Conservation (phyloP, 2,888 invertebrate genomes). For the Cataglyphis albicans region DNA sequence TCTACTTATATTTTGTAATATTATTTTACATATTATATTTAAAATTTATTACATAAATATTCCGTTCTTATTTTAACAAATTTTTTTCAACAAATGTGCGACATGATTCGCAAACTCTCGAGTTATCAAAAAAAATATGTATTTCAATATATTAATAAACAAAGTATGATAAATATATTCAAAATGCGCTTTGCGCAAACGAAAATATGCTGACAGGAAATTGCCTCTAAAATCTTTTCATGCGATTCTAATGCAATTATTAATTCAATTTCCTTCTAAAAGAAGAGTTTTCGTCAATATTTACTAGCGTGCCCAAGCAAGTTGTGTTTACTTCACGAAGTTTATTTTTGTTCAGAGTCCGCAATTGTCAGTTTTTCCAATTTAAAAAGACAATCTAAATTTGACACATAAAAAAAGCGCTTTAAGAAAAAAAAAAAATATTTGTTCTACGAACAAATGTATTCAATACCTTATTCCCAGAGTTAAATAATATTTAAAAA, state of each 20-base stretch:
- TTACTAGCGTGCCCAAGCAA: constrained; percentile 61
- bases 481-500: not conserved
- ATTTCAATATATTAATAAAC: not conserved
- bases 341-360: not conserved
- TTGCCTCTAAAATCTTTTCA: constrained; percentile 49
- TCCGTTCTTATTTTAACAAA: not conserved
- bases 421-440: not conserved
- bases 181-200: constrained; percentile 7
- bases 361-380: not conserved
- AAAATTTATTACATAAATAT: not conserved
- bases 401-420: not conserved
- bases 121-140: not conserved
- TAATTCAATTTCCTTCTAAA: constrained; percentile 72
- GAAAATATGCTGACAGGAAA: constrained; percentile 44
- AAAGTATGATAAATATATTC: constrained; percentile 2
- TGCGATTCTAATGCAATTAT: constrained; percentile 77
- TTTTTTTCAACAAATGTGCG: not conserved
- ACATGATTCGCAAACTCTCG: not conserved
- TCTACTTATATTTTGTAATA: not conserved
- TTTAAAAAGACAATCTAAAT: constrained; percentile 14
- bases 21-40: too few species aligned
- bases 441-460: not conserved
- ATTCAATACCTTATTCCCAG: not conserved
- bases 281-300: constrained; percentile 74
- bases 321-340: constrained; percentile 12